phyloP scores from a whole-genome alignment of 2,888 invertebrate genomes.

The Agrotis puta region DNA sequence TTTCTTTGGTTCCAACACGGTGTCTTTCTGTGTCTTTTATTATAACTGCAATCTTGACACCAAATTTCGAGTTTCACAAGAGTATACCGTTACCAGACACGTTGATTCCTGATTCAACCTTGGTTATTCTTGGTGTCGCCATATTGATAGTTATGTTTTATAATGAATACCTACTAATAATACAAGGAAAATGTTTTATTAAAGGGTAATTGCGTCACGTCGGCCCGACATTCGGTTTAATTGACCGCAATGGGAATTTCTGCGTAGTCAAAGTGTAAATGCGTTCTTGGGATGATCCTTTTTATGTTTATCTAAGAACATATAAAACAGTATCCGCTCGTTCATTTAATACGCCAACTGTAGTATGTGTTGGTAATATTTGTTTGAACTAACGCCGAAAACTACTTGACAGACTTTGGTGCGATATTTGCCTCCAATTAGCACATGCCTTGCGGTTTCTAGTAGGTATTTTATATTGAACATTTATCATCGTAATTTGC shows the following conservation, averaged over 20 bases:
- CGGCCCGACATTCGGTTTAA: slow-evolving; percentile 33
- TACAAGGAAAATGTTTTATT: slow-evolving; percentile 56
- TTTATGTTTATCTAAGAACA: slow-evolving; percentile 9
- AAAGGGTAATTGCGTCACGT: slow-evolving; percentile 50
- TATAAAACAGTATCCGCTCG: background rate
- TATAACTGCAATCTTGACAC: slow-evolving; percentile 39
- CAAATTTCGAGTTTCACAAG: slow-evolving; percentile 55
- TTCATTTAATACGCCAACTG: background rate
- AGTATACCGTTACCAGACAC: slow-evolving; percentile 56
- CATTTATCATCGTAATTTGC: slow-evolving; percentile 9
- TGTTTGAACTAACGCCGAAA: background rate
- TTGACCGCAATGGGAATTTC: slow-evolving; percentile 57
- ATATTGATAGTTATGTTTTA: slow-evolving; percentile 27
- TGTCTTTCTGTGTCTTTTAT: slow-evolving; percentile 39
- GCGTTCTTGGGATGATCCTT: slow-evolving; percentile 13
- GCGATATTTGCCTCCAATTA: slow-evolving; percentile 6
- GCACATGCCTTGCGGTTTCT: background rate
- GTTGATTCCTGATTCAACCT: slow-evolving; percentile 42
- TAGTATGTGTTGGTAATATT: background rate
- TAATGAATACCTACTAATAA: slow-evolving; percentile 35
- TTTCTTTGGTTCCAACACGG: slow-evolving; percentile 31
- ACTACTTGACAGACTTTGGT: background rate
- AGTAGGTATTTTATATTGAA: background rate
- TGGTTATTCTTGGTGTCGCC: slow-evolving; percentile 21
- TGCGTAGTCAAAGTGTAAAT: slow-evolving; percentile 27